phyloP scores from a whole-genome alignment of 2,113 vertebrate species.

The Microcebus griseorufus region DNA sequence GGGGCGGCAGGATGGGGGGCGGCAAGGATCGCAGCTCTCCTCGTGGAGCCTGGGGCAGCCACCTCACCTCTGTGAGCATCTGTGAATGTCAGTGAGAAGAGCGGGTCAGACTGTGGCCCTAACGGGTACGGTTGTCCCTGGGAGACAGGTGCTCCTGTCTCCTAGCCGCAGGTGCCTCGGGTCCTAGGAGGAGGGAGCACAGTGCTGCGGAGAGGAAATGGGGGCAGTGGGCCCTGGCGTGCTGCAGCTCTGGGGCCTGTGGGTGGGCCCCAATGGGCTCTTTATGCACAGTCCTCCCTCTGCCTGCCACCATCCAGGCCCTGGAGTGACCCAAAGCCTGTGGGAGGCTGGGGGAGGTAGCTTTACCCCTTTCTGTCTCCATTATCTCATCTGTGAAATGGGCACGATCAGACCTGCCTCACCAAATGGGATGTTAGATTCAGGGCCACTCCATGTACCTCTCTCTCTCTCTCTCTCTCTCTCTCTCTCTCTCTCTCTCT shows the following conservation, averaged over 20 bases:
- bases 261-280: neutral
- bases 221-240: neutral
- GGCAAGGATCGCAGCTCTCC: neutral
- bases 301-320: neutral
- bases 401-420: neutral
- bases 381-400: neutral
- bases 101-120: rapidly evolving
- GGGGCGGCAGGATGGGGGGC: neutral
- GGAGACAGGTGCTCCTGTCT: neutral
- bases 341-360: neutral
- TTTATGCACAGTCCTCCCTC: no score
- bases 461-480: no score
- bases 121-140: rapidly evolving
- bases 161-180: no score
- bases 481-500: no score
- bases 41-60: neutral
- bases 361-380: neutral
- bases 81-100: neutral
- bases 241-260: neutral
- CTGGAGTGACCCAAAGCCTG: neutral
- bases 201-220: neutral
- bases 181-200: no score
- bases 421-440: neutral
- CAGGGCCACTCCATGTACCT: no score
- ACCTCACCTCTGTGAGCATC: neutral